These are phyloP conservation scores for Rhodophaea formosa DNA, from an alignment of 2,888 invertebrate species.

Conservation along the genomic window DNA sequence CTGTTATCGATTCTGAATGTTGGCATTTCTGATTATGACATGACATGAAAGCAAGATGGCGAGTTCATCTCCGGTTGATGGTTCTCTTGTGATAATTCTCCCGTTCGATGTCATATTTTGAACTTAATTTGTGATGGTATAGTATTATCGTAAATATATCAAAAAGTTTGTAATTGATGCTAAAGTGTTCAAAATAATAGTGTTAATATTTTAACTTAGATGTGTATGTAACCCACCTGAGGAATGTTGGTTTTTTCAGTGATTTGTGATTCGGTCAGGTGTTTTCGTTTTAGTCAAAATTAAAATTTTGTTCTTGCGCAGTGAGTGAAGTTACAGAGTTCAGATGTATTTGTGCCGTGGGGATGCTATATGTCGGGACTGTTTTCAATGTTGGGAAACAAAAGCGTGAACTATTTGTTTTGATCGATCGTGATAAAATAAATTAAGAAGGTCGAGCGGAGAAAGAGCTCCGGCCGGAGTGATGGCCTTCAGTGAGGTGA, in stretches of 20 bases:
- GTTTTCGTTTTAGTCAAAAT: conserved; percentile 77
- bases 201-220: conserved; percentile 38
- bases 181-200: conserved; percentile 43
- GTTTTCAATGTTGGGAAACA: conserved; percentile 80
- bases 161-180: conserved; percentile 48
- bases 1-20: conserved; percentile 44
- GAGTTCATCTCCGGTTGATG: conserved; percentile 78
- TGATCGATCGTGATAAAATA: conserved; percentile 72
- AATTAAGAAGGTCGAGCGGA: conserved; percentile 77
- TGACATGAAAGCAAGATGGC: conserved; percentile 80
- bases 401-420: conserved; percentile 80
- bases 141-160: conserved; percentile 43
- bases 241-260: conserved; percentile 84
- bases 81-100: conserved; percentile 69
- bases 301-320: conserved; percentile 80
- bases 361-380: conserved; percentile 78
- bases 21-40: conserved; percentile 67
- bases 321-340: conserved; percentile 76
- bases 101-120: conserved; percentile 65
- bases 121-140: conserved; percentile 63
- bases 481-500: conserved; percentile 91
- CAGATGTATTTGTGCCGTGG: conserved; percentile 78
- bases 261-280: conserved; percentile 83
- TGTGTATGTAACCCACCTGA: conserved; percentile 82
- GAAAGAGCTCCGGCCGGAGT: conserved; percentile 81